These are phyloP conservation scores for Artemia sinica DNA, from an alignment of 2,888 invertebrate species.

Conservation along the genomic window DNA sequence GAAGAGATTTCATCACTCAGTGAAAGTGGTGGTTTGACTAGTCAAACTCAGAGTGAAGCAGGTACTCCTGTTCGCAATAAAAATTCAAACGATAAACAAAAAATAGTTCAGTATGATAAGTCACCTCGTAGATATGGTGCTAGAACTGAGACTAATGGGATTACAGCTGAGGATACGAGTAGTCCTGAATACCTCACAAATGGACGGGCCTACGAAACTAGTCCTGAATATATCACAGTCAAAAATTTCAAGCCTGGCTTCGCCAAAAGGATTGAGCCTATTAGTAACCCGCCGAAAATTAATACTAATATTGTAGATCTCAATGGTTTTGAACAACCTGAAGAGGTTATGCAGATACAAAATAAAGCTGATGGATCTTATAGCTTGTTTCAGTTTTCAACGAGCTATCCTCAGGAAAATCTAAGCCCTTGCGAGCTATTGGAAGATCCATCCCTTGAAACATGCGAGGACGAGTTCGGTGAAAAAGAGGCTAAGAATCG, in stretches of 20 bases:
- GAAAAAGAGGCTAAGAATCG: constrained; percentile 49
- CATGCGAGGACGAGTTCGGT: not conserved
- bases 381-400: constrained; percentile 18
- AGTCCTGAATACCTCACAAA: constrained; percentile 15
- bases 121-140: constrained; percentile 71
- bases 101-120: constrained; percentile 78
- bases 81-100: not conserved
- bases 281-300: not conserved
- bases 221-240: constrained; percentile 1
- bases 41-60: constrained; percentile 6
- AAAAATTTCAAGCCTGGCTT: constrained; percentile 47
- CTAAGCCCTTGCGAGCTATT: constrained; percentile 9
- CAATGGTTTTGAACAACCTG: constrained; percentile 10
- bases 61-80: not conserved
- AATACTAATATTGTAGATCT: not conserved
- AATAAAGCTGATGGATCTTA: constrained; percentile 16
- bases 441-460: not conserved
- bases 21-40: constrained; percentile 10
- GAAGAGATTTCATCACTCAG: constrained; percentile 13
- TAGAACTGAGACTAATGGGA: constrained; percentile 29
- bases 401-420: constrained; percentile 14
- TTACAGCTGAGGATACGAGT: constrained; percentile 13
- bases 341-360: not conserved
- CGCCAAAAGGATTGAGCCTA: constrained; percentile 42
- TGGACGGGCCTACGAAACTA: constrained; percentile 13